A percentile compares a stretch with the other conserved stretches of the same genome.
Evolutionary conservation across 2,888 invertebrate genomes (phyloP).

Genomic region (Penaeus monodon): DNA sequence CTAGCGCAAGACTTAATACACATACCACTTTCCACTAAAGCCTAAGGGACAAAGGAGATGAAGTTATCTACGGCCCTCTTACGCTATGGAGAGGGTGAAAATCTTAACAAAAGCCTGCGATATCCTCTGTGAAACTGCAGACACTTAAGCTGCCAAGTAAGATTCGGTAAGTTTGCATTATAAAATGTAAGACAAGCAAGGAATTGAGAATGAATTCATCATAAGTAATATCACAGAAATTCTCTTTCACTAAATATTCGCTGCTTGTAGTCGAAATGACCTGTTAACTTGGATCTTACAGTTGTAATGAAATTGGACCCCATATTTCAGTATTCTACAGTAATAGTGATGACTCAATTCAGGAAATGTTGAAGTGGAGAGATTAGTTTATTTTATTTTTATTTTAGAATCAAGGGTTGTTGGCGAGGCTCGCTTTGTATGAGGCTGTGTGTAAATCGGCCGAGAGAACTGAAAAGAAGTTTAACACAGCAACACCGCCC

Average conservation of each 20-base stretch:
- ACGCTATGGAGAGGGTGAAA: constrained; percentile 81
- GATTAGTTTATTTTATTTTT: no score
- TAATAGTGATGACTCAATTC: no score
- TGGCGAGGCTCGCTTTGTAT: constrained; percentile 81
- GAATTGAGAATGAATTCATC: no score
- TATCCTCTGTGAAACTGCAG: constrained; percentile 81
- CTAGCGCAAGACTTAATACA: neutral
- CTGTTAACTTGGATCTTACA: no score
- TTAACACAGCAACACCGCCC: constrained; percentile 79
- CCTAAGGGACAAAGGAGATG: constrained; percentile 84
- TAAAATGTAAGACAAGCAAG: no score
- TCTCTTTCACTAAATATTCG: no score
- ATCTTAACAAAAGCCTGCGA: constrained; percentile 81
- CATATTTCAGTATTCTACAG: no score
- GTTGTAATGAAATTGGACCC: no score
- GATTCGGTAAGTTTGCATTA: constrained; percentile 76
- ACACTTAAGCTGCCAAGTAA: constrained; percentile 81
- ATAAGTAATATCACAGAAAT: no score
- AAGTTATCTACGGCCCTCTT: constrained; percentile 80
- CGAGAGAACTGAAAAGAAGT: constrained; percentile 86
- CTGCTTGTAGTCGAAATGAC: no score
- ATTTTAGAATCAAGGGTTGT: constrained; percentile 82
- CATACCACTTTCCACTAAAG: constrained; percentile 70
- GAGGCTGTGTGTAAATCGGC: constrained; percentile 83
- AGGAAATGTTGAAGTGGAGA: constrained; percentile 80